A percentile compares a stretch with the other conserved stretches of the same genome.
phyloP scores from a whole-genome alignment of 2,113 vertebrate species.

The Marmota flaviventris region DNA sequence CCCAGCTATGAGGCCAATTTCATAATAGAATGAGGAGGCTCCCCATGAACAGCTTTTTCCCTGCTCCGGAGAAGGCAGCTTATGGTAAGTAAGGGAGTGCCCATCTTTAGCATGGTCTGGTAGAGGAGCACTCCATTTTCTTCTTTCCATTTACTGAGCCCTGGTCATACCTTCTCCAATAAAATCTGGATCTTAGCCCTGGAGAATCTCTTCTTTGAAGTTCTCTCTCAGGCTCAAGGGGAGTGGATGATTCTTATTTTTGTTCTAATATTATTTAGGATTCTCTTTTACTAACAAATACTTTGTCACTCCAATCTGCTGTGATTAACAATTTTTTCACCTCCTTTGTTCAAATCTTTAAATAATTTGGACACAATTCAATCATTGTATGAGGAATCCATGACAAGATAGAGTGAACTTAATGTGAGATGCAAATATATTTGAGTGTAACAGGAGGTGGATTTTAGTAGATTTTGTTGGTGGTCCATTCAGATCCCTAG shows the following conservation, averaged over 20 bases:
- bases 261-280: not conserved
- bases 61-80: not conserved
- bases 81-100: not conserved
- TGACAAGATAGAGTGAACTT: not conserved
- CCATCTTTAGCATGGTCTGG: not conserved
- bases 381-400: not conserved
- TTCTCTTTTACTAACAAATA: not conserved
- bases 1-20: not conserved
- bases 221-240: not conserved
- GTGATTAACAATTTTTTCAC: slow-evolving; percentile 10
- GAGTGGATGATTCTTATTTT: not conserved
- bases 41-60: not conserved
- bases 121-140: too few species aligned
- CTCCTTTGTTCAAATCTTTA: not conserved
- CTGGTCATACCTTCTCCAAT: too few species aligned
- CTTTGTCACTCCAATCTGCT: not conserved
- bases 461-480: not conserved
- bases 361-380: not conserved
- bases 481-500: not conserved
- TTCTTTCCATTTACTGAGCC: not conserved
- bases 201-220: not conserved
- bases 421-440: not conserved
- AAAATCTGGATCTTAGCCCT: not conserved
- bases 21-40: not conserved
- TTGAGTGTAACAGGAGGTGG: not conserved